phyloP scores from a whole-genome alignment of 2,888 invertebrate species.

The Conus canariensis region DNA sequence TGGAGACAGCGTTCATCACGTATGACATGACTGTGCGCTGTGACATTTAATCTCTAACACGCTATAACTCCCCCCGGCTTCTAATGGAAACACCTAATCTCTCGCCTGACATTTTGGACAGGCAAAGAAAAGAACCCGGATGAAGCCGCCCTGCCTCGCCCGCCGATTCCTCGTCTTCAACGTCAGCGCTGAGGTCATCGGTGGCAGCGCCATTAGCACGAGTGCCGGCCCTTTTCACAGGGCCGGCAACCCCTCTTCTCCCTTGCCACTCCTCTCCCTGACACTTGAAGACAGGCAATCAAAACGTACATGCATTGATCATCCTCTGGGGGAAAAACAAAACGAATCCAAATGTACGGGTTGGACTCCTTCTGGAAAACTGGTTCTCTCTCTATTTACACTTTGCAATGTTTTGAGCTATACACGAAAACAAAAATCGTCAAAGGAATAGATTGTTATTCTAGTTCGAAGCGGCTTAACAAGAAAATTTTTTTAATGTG shows the following conservation, averaged over 20 bases:
- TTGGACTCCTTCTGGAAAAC: too few species aligned
- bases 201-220: not conserved
- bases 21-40: constrained; percentile 9
- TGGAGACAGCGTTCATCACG: constrained; percentile 20
- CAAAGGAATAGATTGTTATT: too few species aligned
- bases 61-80: not conserved
- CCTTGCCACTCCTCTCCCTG: not conserved
- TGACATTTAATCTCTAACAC: constrained; percentile 21
- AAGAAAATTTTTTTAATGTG: too few species aligned
- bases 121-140: constrained; percentile 23
- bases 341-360: too few species aligned
- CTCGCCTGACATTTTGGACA: constrained; percentile 9
- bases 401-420: too few species aligned
- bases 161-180: constrained; percentile 12
- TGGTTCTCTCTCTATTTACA: too few species aligned
- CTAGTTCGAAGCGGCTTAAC: too few species aligned
- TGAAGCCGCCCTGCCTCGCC: constrained; percentile 7
- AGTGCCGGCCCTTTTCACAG: constrained; percentile 4
- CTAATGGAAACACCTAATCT: constrained; percentile 33
- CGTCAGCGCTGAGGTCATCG: constrained; percentile 1
- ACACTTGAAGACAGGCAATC: too few species aligned
- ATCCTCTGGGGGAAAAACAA: not conserved
- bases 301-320: not conserved
- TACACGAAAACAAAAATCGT: too few species aligned
- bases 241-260: not conserved